Evolutionary conservation across 2,888 invertebrate species (phyloP).

Genomic region (Calephelis perditalis): DNA sequence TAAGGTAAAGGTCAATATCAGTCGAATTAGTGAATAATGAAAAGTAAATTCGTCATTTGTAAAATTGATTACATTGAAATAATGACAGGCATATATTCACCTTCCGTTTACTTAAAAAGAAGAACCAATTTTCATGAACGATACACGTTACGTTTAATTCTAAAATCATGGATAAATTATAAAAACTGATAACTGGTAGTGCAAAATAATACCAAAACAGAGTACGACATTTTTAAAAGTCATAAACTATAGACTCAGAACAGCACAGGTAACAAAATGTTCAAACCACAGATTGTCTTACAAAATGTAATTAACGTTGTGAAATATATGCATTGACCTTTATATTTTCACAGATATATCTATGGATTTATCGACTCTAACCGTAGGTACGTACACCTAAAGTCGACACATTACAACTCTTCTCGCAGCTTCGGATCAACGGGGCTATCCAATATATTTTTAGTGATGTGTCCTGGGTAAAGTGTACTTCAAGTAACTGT

Average conservation of each 20-base stretch:
- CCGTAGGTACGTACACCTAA: too few relatives aligned
- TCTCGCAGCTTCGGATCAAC: too few relatives aligned
- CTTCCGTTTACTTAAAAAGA: constrained; percentile 32
- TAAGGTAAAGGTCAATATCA: constrained; percentile 23
- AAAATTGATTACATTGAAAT: constrained; percentile 26
- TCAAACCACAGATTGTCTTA: neutral
- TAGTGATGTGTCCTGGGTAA: too few relatives aligned
- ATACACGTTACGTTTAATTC: constrained; percentile 37
- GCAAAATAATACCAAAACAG: constrained; percentile 69
- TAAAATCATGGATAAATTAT: constrained; percentile 48
- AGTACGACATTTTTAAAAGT: constrained; percentile 66
- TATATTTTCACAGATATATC: too few relatives aligned
- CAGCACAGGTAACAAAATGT: neutral
- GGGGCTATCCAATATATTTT: too few relatives aligned
- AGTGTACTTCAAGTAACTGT: too few relatives aligned
- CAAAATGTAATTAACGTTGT: neutral
- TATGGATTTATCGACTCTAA: neutral
- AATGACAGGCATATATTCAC: constrained; percentile 33
- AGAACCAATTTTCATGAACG: constrained; percentile 38
- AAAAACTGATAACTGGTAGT: constrained; percentile 59
- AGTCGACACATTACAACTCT: too few relatives aligned
- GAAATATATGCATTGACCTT: too few relatives aligned
- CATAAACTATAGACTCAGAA: constrained; percentile 45
- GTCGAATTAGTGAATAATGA: constrained; percentile 34
- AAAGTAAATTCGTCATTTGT: constrained; percentile 38